These are phyloP conservation scores for Himalopsyche kuldschensis DNA, from an alignment of 2,888 invertebrate species.

Conservation along the genomic window DNA sequence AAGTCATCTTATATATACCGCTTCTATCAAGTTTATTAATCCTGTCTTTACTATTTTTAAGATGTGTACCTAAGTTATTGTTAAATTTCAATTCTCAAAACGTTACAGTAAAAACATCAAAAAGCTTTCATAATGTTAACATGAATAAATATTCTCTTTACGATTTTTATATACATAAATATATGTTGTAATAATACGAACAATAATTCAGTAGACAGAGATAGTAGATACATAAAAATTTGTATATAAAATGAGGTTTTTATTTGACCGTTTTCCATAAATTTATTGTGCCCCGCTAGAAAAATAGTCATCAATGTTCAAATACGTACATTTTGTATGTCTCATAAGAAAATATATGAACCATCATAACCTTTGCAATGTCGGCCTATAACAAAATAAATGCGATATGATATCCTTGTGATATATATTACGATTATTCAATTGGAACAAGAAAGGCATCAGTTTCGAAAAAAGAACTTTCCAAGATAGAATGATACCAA, in stretches of 20 bases:
- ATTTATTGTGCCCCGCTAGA: background rate
- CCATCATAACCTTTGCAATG: background rate
- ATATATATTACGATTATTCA: background rate
- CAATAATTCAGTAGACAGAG: too few species aligned
- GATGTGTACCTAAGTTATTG: too few species aligned
- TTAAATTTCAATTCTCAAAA: too few species aligned
- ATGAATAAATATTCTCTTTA: too few species aligned
- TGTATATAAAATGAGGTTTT: background rate
- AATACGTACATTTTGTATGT: background rate
- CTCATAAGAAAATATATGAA: background rate
- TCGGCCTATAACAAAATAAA: background rate
- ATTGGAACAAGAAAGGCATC: background rate
- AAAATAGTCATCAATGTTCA: background rate
- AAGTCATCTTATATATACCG: too few species aligned
- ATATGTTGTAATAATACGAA: too few species aligned
- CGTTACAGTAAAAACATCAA: too few species aligned
- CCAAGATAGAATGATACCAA: background rate
- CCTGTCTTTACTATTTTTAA: too few species aligned
- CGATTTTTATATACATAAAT: too few species aligned
- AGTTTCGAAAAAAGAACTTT: background rate
- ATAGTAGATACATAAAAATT: background rate
- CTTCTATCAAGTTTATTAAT: too few species aligned
- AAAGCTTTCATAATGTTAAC: too few species aligned
- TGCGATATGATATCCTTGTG: background rate
- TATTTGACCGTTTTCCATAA: background rate